Evolutionary conservation across 2,113 vertebrate genomes (phyloP).

Genomic region (Serilophus lunatus): DNA sequence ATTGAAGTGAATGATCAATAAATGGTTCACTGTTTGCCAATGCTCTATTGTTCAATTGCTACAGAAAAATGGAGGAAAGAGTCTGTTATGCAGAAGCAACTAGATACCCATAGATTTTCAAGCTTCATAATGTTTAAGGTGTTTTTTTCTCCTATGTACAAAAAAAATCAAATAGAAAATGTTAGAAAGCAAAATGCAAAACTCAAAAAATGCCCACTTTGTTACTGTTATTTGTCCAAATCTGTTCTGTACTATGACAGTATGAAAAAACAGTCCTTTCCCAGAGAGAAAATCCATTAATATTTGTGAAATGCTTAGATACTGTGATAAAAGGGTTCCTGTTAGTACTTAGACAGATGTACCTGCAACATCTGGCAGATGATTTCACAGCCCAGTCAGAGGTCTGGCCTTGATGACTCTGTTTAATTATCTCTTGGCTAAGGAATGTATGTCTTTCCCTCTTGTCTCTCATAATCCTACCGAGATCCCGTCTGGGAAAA

Average conservation of each 20-base stretch:
- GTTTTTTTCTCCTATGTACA: background rate
- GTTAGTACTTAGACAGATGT: slow-evolving; percentile 55
- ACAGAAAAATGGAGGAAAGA: background rate
- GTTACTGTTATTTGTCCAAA: background rate
- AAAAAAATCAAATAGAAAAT: background rate
- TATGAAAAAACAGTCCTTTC: background rate
- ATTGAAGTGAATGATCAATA: background rate
- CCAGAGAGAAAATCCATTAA: background rate
- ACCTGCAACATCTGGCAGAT: slow-evolving; percentile 62
- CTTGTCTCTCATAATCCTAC: slow-evolving; percentile 42
- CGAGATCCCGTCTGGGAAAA: background rate
- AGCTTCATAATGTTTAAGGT: background rate
- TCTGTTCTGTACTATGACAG: background rate
- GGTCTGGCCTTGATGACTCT: slow-evolving; percentile 63
- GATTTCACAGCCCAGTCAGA: slow-evolving; percentile 57
- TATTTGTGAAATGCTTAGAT: slow-evolving; percentile 22
- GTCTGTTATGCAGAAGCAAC: background rate
- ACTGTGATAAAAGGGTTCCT: slow-evolving; percentile 24
- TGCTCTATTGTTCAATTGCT: background rate
- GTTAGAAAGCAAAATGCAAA: background rate
- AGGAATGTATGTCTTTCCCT: slow-evolving; percentile 15
- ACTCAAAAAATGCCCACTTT: background rate
- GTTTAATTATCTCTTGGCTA: slow-evolving; percentile 62
- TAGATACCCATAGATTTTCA: background rate
- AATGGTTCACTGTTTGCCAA: background rate